These are phyloP conservation scores for Chrysolina oricalcia DNA, from an alignment of 2,888 invertebrate genomes.

Conservation along the genomic window DNA sequence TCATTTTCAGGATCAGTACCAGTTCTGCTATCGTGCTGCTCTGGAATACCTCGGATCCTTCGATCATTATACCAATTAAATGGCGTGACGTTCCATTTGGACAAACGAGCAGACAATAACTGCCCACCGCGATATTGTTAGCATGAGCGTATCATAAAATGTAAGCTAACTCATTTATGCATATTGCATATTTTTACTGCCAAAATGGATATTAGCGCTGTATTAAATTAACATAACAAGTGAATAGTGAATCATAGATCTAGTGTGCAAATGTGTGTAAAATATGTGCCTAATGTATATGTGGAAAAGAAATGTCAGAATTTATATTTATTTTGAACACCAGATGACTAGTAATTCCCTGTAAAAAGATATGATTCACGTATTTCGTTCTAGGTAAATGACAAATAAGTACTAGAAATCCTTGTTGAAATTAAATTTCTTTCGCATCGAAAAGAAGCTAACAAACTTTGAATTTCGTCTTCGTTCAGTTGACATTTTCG, in stretches of 20 bases:
- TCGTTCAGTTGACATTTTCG: constrained; percentile 4
- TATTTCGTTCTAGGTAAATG: constrained; percentile 17
- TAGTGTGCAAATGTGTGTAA: constrained; percentile 70
- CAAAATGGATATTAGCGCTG: constrained; percentile 55
- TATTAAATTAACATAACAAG: constrained; percentile 44
- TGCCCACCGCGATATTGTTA: constrained; percentile 57
- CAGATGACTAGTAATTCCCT: constrained; percentile 41
- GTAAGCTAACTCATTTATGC: constrained; percentile 42
- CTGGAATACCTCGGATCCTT: constrained; percentile 98
- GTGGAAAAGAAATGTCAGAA: constrained; percentile 54
- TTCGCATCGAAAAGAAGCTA: constrained; percentile 44
- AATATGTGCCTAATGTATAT: constrained; percentile 68
- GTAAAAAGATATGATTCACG: constrained; percentile 37
- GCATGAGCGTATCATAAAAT: constrained; percentile 42
- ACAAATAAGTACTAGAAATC: constrained; percentile 24
- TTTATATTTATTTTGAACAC: constrained; percentile 54
- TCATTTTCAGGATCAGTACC: constrained; percentile 92
- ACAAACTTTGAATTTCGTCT: background rate
- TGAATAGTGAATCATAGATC: constrained; percentile 61
- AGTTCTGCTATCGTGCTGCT: constrained; percentile 99
- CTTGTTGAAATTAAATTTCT: constrained; percentile 17
- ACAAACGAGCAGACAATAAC: constrained; percentile 65
- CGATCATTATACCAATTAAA: constrained; percentile 94
- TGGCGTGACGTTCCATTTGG: constrained; percentile 17
- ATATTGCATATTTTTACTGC: constrained; percentile 61